Evolutionary conservation across 2,888 invertebrate genomes (phyloP), one percentile per base, ranked within the genome.

Genomic region (Dione vanillae): DNA sequence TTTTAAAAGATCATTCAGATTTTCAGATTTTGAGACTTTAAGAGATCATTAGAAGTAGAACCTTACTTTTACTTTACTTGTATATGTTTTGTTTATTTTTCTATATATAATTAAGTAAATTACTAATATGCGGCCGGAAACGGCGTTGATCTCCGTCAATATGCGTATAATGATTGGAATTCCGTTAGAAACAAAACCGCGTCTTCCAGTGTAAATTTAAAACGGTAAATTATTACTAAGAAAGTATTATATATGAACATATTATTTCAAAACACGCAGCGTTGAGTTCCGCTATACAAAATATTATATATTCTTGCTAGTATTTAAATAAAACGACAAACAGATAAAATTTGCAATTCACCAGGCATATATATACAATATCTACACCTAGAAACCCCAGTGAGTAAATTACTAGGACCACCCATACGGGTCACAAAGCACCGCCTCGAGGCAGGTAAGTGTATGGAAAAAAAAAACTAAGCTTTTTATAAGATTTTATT

Each of bases 371-470:
- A 43, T 20, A 47, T 14, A 43, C 19, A 41, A 27, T 43, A 37
- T 19, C 8, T 37, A 12, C 35, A 49, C 14, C 19, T 62, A 35
- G 12, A 56, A 35, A 37, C 45, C 14, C 16, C 10, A 12, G 3
- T 14, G 14, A 40, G 37, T 64, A 52, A 65, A 27, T 65, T 43
- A 52, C 27, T 2, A 16, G 27, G 65, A 64, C 64, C 64, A 64
- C 64, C 71, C 71, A 58, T 69, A 69, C 5, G 27, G 27, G 27
- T 27, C 62, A 37, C 68, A 73, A 69, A 69, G 51, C 11, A n/a
- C 69, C 66, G 69, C 75, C 69, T 64, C 16, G 47, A 41, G 68
- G 52, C 69, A 68, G 56, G 71, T 67, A 69, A 58, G 59, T 45
- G n/a, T n/a, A n/a, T n/a, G n/a, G 41, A 61, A 27, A 10, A 45